Base-by-base conservation (phyloP, 2,888 invertebrate genomes). In the Synergus japonicus region DNA sequence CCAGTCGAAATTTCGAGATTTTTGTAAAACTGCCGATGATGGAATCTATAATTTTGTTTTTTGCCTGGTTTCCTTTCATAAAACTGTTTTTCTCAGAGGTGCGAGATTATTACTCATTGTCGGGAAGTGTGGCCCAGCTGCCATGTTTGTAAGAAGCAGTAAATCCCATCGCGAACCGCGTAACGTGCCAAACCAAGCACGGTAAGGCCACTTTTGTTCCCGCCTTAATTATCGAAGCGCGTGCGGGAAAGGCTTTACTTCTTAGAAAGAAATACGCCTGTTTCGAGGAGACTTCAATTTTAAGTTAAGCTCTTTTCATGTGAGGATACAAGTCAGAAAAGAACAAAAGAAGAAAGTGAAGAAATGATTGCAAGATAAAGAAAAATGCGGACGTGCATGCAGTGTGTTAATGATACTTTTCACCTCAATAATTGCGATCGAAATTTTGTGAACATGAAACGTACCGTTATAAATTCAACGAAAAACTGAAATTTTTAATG, bases 161-260 rank as follows among this genome's bases (percentile, higher is more conserved):
- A 81, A 82, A 83, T 81, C 77, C 84, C 78, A 82, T 82, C 77
- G 82, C 78, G 78, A 73, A 73, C 22, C 64, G 79, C 77, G 83
- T 81, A 84, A 83, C 84, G 83, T 82, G 83, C 82, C 81, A 82
- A 83, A 82, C 82, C 80, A 29, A 80, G 82, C 81, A 83, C 81
- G 67, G 37, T 78, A 67, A 83, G 79, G 73, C 69, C 77, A 79
- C 84, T 84, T 84, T 84, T 84, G 84, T 84, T 84, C 83, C 82
- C 83, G 79, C 78, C 83, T 83, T 84, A 84, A 84, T 84, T 83
- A 83, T 82, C 77, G 76, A 76, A 84, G 81, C 84, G 84, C 84
- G 84, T 84, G 84, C 83, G 82, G 76, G 81, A 79, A 79, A 77
- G 54, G 37, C 81, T 76, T 79, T 79, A 78, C 82, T 84, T 83